phyloP scores from a whole-genome alignment of 2,888 invertebrate species.

The Paralinhomoeus sp. region DNA sequence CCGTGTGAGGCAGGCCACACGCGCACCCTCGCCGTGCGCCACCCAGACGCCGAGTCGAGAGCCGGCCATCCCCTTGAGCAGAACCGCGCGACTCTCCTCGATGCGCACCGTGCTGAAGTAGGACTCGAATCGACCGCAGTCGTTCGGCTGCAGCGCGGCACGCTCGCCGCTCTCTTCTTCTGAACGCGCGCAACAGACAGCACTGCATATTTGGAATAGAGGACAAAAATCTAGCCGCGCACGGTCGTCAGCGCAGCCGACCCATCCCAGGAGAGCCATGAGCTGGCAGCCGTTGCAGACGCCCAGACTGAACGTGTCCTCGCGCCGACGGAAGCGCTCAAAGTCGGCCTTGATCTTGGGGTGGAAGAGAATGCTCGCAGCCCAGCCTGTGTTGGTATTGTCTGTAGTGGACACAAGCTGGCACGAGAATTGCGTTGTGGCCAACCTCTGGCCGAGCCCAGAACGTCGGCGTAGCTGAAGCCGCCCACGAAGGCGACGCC shows the following conservation, averaged over 20 bases:
- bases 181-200: no score
- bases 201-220: no score
- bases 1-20: no score
- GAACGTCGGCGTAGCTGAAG: slow-evolving; percentile 93
- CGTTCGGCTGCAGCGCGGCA: slow-evolving; percentile 33
- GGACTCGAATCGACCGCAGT: slow-evolving; percentile 65
- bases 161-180: no score
- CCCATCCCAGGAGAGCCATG: slow-evolving; percentile 76
- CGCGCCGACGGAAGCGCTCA: slow-evolving; percentile 41
- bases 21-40: slow-evolving; percentile 71
- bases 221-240: no score
- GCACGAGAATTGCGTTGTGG: neutral
- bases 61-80: slow-evolving; percentile 67
- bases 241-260: slow-evolving; percentile 32
- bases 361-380: slow-evolving; percentile 65
- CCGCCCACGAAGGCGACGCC: slow-evolving; percentile 88
- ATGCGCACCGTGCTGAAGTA: slow-evolving; percentile 55
- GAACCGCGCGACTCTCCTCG: slow-evolving; percentile 47
- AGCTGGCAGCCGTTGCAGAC: slow-evolving; percentile 97
- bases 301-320: slow-evolving; percentile 75
- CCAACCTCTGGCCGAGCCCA: slow-evolving; percentile 64
- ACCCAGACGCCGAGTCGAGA: slow-evolving; percentile 83
- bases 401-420: no score
- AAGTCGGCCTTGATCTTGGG: slow-evolving; percentile 51
- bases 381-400: slow-evolving; percentile 61